Evolutionary conservation across 2,113 vertebrate species (phyloP), one percentile per base, ranked within the genome.

Genomic region (Dendropsophus ebraccatus): DNA sequence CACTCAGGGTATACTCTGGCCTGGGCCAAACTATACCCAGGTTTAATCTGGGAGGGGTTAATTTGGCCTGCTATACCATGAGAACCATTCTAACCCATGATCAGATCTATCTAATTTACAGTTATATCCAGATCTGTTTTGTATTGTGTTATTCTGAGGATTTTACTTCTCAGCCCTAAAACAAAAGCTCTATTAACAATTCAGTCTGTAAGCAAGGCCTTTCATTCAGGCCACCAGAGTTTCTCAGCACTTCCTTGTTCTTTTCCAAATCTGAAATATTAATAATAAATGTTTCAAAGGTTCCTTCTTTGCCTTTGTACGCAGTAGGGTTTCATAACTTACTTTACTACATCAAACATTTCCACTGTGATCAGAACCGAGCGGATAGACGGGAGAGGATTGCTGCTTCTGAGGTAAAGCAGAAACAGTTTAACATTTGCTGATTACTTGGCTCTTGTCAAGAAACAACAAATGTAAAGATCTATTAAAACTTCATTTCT

Each of bases 221-320:
- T 14, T 79, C 13, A 58, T 23, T 37, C 76, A 10, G 37, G n/a
- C 77, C 58, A 58, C 16, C 41, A 41, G 23, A 80, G 11, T 80
- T 80, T 60, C 77, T 25, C 54, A 28, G 17, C 25, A 41, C n/a
- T 80, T 41, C 56, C 56, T 80, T 62, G 12, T 80, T 58, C 54
- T 45, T 80, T 49, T 76, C 47, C 30, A 25, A 47, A 56, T 60
- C 54, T 35, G 21, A 23, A 41, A 60, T 80, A 62, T 80, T 62
- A 56, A 45, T 80, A 80, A 60, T 58, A 80, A 62, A 80, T 62
- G 25, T 80, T 80, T 80, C 77, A 80, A 80, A 80, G 77, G 77
- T 45, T 78, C 32, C 47, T 50, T 52, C 49, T 30, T 19, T 76
- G 13, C 56, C 77, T 80, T 80, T 80, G 77, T 80, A 62, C 77